These are phyloP conservation scores for Ceratitis capitata DNA, from an alignment of 1,140 invertebrate genomes.

Conservation along the genomic window DNA sequence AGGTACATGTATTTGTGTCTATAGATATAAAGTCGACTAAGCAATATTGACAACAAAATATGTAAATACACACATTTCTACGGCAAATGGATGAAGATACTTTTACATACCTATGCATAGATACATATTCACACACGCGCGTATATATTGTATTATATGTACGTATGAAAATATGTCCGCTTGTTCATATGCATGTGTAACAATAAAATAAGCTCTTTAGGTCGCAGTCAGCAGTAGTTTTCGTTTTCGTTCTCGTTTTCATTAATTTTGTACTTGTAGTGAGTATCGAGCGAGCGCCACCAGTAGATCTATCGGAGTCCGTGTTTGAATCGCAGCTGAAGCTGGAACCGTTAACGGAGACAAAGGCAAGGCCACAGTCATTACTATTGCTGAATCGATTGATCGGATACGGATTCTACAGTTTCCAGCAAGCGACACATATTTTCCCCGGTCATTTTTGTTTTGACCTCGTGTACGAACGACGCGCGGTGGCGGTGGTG, in stretches of 20 bases:
- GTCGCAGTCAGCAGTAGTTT: slow-evolving; percentile 7
- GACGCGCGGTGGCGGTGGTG: slow-evolving; percentile 55
- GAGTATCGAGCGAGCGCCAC: slow-evolving; percentile 20
- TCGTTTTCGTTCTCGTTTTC: slow-evolving; percentile 20
- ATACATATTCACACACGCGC: no score
- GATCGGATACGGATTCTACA: slow-evolving; percentile 39
- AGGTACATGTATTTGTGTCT: background rate
- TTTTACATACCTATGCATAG: background rate
- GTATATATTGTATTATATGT: no score
- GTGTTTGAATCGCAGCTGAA: background rate
- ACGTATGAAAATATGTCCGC: no score
- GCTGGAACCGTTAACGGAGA: background rate
- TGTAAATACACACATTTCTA: background rate
- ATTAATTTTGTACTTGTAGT: slow-evolving; percentile 8
- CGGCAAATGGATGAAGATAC: background rate
- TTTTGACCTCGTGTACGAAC: slow-evolving; percentile 31
- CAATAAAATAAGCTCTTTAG: background rate
- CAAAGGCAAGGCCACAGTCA: background rate
- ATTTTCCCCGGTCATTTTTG: slow-evolving; percentile 59
- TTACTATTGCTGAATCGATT: background rate
- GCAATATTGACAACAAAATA: background rate
- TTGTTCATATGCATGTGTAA: background rate
- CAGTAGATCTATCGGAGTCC: slow-evolving; percentile 14
- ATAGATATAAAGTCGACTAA: background rate
- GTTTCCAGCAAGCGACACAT: slow-evolving; percentile 62